Evolutionary conservation across 2,888 invertebrate species (phyloP), one percentile per base, ranked within the genome.

Genomic region (Agriopis marginaria): DNA sequence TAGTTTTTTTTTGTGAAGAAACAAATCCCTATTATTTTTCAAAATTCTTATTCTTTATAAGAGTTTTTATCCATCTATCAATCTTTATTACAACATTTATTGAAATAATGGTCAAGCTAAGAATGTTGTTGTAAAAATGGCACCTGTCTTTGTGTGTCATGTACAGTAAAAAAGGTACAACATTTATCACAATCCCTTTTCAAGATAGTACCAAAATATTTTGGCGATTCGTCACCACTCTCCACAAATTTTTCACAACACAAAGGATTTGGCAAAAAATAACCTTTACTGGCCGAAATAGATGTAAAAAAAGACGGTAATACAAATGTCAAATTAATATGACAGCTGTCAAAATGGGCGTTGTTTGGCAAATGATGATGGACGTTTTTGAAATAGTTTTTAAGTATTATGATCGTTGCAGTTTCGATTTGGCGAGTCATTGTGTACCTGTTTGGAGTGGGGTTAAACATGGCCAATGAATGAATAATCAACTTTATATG

Each of bases 321-420:
- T 88, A 80, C 75, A 91, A 88, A 80, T 87, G 89, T 92, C 90
- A 88, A 79, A 80, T 83, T 90, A 86, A 87, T 91, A 88, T 91
- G 93, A 92, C 92, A 92, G 89, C 89, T 91, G 92, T 91, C 91
- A 89, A 82, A 83, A 82, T 83, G 83, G 88, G 88, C 88, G 88
- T 84, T 73, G 81, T 83, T 84, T 85, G 86, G 85, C 87, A 86
- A 87, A 87, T 87, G 83, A 80, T 85, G 88, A 88, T 86, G 81
- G 84, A 87, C 82, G 72, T 75, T 66, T 66, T 53, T 51, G 73
- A 75, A 76, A 76, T 70, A 76, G 78, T 79, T 83, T 76, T 77
- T 84, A 87, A 88, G 85, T 85, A 82, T 89, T 86, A 80, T 79
- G 82, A 76, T 71, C 78, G 76, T 77, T 79, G 78, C 76, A 63